phyloP scores from a whole-genome alignment of 2,888 invertebrate species.

The Doris montereyensis region DNA sequence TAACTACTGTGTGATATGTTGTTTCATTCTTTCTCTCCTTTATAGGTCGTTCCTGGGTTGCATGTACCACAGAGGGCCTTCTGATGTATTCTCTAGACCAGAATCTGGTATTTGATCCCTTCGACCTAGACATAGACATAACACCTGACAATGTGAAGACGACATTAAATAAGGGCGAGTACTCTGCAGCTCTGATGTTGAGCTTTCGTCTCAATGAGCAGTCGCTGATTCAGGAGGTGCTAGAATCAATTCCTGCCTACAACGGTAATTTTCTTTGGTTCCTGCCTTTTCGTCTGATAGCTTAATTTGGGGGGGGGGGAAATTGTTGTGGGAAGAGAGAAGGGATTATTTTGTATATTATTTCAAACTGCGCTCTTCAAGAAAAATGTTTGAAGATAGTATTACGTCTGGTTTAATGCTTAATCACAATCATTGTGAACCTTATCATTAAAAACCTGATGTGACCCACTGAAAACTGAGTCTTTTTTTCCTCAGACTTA shows the following conservation, averaged over 20 bases:
- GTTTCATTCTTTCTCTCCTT: not conserved
- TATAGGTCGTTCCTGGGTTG: slow-evolving; percentile 82
- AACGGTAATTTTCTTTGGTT: slow-evolving; percentile 82
- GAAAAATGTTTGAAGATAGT: no score
- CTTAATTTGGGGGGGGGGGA: no score
- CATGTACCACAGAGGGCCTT: slow-evolving; percentile 95
- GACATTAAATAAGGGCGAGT: slow-evolving; percentile 63
- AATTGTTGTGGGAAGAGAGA: no score
- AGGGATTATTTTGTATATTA: no score
- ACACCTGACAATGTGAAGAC: slow-evolving; percentile 78
- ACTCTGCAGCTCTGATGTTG: slow-evolving; percentile 83
- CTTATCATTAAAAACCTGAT: no score
- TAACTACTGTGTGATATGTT: not conserved
- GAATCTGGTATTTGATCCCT: slow-evolving; percentile 90
- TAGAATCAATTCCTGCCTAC: slow-evolving; percentile 85
- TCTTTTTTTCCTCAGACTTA: no score
- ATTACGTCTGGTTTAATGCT: no score
- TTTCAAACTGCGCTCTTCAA: no score
- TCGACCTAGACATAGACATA: slow-evolving; percentile 86
- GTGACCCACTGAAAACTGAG: no score
- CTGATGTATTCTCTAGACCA: slow-evolving; percentile 89
- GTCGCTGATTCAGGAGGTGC: slow-evolving; percentile 81
- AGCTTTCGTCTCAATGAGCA: slow-evolving; percentile 89
- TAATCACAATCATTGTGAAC: no score
- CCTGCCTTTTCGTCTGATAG: no score